Percentiles rank a stretch among this genome's conserved stretches.
These are phyloP conservation scores for Drosophila yakuba DNA, from an alignment of 1,140 invertebrate species.

Conservation along the genomic window DNA sequence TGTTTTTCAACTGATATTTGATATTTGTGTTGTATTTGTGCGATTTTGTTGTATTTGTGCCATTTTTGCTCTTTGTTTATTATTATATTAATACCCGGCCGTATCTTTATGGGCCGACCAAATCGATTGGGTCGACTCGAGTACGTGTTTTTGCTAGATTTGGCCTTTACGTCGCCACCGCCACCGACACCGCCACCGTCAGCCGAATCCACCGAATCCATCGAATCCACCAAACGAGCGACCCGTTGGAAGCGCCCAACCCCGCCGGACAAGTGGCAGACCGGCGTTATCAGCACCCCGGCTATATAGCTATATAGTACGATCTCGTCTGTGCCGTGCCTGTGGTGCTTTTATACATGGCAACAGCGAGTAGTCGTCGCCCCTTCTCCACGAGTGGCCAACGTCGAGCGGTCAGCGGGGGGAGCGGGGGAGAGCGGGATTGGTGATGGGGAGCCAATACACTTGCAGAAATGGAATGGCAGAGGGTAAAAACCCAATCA, in stretches of 20 bases:
- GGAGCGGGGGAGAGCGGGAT: background rate
- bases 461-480: conserved; percentile 5
- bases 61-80: conserved; percentile 66
- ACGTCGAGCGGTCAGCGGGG: conserved; percentile 14
- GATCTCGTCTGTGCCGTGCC: conserved; percentile 39
- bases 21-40: conserved; percentile 11
- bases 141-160: conserved; percentile 71
- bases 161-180: conserved; percentile 63
- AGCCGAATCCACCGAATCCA: conserved; percentile 1
- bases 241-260: background rate
- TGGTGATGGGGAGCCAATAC: background rate
- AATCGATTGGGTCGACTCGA: conserved; percentile 55
- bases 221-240: background rate
- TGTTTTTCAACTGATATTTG: conserved; percentile 52
- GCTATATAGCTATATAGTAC: conserved; percentile 31
- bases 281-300: conserved; percentile 28
- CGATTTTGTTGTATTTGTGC: conserved; percentile 51
- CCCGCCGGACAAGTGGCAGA: conserved; percentile 27
- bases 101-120: conserved; percentile 61
- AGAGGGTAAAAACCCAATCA: background rate
- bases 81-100: conserved; percentile 55
- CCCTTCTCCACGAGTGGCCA: conserved; percentile 26
- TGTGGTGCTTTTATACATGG: conserved; percentile 43
- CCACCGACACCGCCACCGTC: background rate
- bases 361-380: conserved; percentile 21